phyloP scores from a whole-genome alignment of 2,888 invertebrate species.

The Mesorhabditis spiculigera region DNA sequence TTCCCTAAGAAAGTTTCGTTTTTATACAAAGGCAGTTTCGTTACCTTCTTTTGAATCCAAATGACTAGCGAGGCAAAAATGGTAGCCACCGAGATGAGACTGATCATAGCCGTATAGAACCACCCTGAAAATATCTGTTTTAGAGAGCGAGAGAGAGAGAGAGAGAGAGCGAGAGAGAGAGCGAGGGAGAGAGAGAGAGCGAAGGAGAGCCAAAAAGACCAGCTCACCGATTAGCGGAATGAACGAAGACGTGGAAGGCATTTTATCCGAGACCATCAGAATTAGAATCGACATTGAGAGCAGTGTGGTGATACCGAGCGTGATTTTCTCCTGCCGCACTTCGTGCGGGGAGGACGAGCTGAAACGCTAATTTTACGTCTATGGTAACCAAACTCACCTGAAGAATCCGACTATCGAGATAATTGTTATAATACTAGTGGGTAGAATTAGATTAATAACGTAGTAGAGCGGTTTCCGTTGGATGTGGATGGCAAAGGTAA shows the following conservation, averaged over 20 bases:
- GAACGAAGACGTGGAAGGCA: conserved; percentile 58
- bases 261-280: conserved; percentile 61
- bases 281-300: conserved; percentile 61
- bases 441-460: conserved; percentile 58
- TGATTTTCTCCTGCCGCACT: conserved; percentile 32
- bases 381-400: conserved; percentile 39
- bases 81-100: conserved; percentile 28
- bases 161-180: too few relatives aligned
- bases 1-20: not conserved
- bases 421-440: conserved; percentile 59
- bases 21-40: not conserved
- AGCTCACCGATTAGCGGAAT: conserved; percentile 26
- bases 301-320: conserved; percentile 31
- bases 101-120: conserved; percentile 33
- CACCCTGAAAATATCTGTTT: conserved; percentile 13
- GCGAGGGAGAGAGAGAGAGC: too few relatives aligned
- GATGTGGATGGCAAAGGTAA: conserved; percentile 23
- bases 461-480: conserved; percentile 39
- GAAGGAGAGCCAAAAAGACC: not conserved
- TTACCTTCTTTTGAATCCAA: conserved; percentile 22
- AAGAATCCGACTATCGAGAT: conserved; percentile 59
- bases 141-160: too few relatives aligned
- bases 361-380: not conserved
- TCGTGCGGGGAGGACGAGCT: conserved; percentile 58
- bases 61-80: conserved; percentile 27